A percentile compares a stretch with the other conserved stretches of the same genome.
Evolutionary conservation across 2,888 invertebrate species (phyloP).

Genomic region (Anagyrus pseudococci): DNA sequence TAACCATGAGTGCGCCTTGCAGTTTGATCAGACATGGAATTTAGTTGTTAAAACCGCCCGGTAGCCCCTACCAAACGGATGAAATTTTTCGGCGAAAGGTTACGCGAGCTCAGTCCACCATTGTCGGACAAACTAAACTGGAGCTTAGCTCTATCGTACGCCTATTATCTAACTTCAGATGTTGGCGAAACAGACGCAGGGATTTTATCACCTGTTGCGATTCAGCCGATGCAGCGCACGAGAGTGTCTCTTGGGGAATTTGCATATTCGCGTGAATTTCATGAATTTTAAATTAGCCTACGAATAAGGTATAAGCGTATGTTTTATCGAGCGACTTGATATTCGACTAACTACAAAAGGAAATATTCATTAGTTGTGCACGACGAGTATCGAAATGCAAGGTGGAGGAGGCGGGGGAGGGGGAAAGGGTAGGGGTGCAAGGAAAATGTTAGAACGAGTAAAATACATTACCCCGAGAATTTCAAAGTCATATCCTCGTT

Average conservation of each 20-base stretch:
- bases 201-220: constrained; percentile 29
- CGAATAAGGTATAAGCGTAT: too few relatives aligned
- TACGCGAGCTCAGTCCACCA: neutral
- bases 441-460: neutral
- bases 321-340: too few relatives aligned
- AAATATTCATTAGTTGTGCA: too few relatives aligned
- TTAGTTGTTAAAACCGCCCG: neutral
- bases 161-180: constrained; percentile 30
- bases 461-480: neutral
- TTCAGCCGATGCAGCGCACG: neutral
- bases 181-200: neutral
- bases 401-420: too few relatives aligned
- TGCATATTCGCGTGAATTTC: too few relatives aligned
- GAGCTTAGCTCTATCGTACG: too few relatives aligned
- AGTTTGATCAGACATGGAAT: neutral
- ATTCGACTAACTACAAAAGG: too few relatives aligned
- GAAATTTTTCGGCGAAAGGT: constrained; percentile 3
- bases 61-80: too few relatives aligned
- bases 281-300: too few relatives aligned
- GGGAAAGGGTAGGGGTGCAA: neutral
- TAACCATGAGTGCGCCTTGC: neutral
- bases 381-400: too few relatives aligned
- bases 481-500: neutral
- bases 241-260: too few relatives aligned
- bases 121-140: neutral